Percentiles rank a stretch among this genome's conserved stretches.
phyloP scores from a whole-genome alignment of 1,140 invertebrate genomes.

The Condylostylus longicornis region DNA sequence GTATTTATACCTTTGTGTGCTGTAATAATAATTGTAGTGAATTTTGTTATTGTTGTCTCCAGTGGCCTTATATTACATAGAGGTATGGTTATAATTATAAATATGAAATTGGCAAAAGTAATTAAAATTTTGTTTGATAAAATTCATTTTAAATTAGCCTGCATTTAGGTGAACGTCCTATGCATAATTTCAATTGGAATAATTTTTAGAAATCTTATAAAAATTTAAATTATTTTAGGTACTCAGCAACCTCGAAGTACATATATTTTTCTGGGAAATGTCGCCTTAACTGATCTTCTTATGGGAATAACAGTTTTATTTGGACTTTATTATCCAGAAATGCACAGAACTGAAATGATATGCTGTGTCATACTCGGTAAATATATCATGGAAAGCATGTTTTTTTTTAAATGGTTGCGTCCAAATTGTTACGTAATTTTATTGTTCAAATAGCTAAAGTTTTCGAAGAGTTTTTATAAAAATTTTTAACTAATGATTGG shows the following conservation, averaged over 20 bases:
- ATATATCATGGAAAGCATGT: no score
- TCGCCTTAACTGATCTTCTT: constrained; percentile 39
- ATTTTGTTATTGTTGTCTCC: constrained; percentile 40
- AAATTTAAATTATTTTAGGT: constrained; percentile 25
- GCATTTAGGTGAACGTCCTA: no score
- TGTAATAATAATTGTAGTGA: constrained; percentile 35
- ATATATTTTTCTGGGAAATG: constrained; percentile 42
- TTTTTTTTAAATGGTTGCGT: not conserved
- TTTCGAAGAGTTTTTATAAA: not conserved
- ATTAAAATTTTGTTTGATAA: not conserved
- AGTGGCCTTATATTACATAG: constrained; percentile 39
- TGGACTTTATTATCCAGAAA: constrained; percentile 32
- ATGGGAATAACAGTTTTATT: constrained; percentile 38
- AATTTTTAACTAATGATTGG: not conserved
- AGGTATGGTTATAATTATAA: constrained; percentile 34
- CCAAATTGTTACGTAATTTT: not conserved
- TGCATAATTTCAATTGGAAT: constrained; percentile 3
- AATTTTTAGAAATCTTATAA: not conserved
- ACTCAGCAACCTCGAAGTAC: constrained; percentile 38
- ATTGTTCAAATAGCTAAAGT: not conserved
- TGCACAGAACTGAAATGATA: constrained; percentile 16
- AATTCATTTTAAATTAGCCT: not conserved
- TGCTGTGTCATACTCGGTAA: constrained; percentile 28
- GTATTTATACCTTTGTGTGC: constrained; percentile 32
- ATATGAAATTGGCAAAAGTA: not conserved